Percentiles rank a stretch among this genome's conserved stretches.
Conservation (phyloP, 2,888 invertebrate species). For the Onthophagus sagittarius region DNA sequence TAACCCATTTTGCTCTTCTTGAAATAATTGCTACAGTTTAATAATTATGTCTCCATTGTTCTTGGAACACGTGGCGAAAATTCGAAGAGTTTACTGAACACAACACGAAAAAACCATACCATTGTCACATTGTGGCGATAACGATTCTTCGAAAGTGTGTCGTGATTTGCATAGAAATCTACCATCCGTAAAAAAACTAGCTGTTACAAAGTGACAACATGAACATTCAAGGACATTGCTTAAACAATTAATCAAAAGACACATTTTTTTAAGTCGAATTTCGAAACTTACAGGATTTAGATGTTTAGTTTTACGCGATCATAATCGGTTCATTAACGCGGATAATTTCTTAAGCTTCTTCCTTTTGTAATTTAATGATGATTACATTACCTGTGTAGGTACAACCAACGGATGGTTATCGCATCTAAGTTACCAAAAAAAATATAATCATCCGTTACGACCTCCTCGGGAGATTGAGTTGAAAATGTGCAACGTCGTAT, state of each 20-base stretch:
- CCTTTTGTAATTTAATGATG: too few relatives aligned
- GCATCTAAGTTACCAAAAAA: not conserved
- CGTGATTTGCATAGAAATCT: not conserved
- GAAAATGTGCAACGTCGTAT: not conserved
- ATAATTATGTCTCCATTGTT: not conserved
- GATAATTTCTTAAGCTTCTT: too few relatives aligned
- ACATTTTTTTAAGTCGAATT: too few relatives aligned
- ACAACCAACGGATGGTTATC: not conserved
- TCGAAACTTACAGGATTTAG: too few relatives aligned
- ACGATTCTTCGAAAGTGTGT: not conserved
- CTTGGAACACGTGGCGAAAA: not conserved
- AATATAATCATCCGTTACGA: not conserved
- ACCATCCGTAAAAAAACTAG: not conserved
- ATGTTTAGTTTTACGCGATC: too few relatives aligned
- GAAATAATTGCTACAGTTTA: not conserved
- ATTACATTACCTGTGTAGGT: not conserved
- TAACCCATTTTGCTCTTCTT: not conserved
- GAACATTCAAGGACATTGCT: not conserved
- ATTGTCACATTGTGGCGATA: not conserved
- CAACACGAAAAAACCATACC: not conserved
- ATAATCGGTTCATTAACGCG: too few relatives aligned
- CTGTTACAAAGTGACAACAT: not conserved
- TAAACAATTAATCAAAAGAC: not conserved
- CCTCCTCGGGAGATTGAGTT: not conserved
- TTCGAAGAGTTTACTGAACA: not conserved